A percentile compares a stretch with the other conserved stretches of the same genome.
These are phyloP conservation scores for Apus apus DNA, from an alignment of 2,113 vertebrate genomes.

Conservation along the genomic window DNA sequence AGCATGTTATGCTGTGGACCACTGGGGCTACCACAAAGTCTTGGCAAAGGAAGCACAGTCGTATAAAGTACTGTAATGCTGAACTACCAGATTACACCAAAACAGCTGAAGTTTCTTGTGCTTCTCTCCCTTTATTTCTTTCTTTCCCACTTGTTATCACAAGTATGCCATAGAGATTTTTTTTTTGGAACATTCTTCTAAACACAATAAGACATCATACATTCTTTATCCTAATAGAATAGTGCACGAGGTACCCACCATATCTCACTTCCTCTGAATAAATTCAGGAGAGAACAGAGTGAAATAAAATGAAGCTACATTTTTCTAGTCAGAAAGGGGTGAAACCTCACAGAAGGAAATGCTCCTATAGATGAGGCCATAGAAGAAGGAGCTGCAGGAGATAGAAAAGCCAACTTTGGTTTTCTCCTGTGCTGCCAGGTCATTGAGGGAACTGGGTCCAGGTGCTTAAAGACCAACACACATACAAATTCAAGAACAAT, in stretches of 20 bases:
- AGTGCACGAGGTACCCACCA: neutral
- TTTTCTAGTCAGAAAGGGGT: neutral
- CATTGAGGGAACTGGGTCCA: neutral
- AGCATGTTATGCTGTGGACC: neutral
- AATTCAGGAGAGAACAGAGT: neutral
- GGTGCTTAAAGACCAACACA: neutral
- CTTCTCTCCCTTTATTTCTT: neutral
- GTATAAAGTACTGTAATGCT: neutral
- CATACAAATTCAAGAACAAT: neutral
- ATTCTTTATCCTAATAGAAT: constrained; percentile 24
- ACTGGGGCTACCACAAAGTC: neutral
- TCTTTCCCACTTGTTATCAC: constrained; percentile 30
- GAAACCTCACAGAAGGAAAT: neutral
- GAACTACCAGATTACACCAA: neutral
- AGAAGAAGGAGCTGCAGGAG: neutral
- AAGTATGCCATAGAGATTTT: neutral
- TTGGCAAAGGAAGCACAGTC: neutral
- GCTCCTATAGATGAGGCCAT: neutral
- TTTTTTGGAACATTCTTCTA: constrained; percentile 24
- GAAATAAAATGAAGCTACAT: neutral
- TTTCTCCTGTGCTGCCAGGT: neutral
- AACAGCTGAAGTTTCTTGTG: neutral
- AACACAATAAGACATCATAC: constrained; percentile 6
- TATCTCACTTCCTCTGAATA: constrained; percentile 28
- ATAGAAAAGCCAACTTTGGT: neutral